Evolutionary conservation across 2,113 vertebrate species (phyloP).

Genomic region (Pseudonaja textilis): DNA sequence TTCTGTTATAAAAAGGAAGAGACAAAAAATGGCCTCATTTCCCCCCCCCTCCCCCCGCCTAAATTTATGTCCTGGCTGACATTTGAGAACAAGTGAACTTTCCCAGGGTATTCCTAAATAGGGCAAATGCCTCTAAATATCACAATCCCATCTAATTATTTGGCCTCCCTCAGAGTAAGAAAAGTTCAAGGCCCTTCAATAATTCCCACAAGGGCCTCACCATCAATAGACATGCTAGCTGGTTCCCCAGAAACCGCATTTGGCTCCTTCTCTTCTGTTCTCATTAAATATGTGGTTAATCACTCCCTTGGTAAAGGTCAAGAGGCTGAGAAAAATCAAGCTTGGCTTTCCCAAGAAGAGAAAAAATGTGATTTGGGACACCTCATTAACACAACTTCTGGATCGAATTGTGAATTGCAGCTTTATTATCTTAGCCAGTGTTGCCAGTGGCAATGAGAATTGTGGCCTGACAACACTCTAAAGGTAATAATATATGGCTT

Average conservation of each 20-base stretch:
- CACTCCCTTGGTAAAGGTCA: background rate
- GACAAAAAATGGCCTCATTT: background rate
- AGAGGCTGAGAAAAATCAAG: background rate
- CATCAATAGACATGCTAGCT: background rate
- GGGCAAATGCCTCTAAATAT: background rate
- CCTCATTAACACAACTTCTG: background rate
- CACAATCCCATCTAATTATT: background rate
- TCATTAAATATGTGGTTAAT: background rate
- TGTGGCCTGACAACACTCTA: background rate
- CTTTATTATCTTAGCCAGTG: background rate
- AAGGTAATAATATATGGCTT: background rate
- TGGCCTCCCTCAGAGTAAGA: background rate
- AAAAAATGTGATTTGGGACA: background rate
- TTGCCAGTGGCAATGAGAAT: background rate
- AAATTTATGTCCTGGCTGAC: background rate
- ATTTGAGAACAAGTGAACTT: background rate
- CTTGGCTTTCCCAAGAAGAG: background rate
- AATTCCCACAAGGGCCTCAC: background rate
- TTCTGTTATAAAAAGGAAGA: background rate
- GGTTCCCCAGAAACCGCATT: background rate
- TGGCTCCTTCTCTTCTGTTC: background rate
- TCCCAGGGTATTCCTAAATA: background rate
- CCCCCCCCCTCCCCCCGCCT: too few relatives aligned
- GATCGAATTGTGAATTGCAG: background rate
- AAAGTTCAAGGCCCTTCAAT: slow-evolving; percentile 6